phyloP scores from a whole-genome alignment of 2,888 invertebrate species.

The Melanchra persicariae region DNA sequence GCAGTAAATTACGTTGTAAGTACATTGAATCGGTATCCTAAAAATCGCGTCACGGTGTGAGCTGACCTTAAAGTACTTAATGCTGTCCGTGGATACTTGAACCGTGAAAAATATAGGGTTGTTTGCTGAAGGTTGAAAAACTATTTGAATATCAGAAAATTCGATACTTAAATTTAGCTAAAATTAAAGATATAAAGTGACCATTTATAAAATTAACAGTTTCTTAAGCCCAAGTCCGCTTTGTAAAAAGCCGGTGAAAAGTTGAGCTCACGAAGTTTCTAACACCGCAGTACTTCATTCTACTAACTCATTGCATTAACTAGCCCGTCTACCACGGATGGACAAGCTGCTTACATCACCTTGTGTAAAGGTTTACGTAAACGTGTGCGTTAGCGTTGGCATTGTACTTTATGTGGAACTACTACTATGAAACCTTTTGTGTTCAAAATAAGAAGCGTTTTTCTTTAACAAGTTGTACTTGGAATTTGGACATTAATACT shows the following conservation, averaged over 20 bases:
- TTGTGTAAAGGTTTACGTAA: constrained; percentile 7
- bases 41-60: constrained; percentile 27
- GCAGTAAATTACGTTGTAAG: background rate
- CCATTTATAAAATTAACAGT: constrained; percentile 14
- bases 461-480: background rate
- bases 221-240: constrained; percentile 21
- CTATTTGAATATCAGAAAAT: background rate
- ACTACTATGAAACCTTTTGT: background rate
- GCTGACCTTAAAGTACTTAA: constrained; percentile 16
- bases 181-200: background rate
- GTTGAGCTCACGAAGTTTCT: constrained; percentile 19
- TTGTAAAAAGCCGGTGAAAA: constrained; percentile 28
- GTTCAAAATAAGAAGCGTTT: constrained; percentile 1
- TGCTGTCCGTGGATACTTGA: too few species aligned
- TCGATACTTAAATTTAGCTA: background rate
- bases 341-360: constrained; percentile 31
- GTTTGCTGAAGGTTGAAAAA: background rate
- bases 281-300: constrained; percentile 15
- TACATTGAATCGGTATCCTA: background rate
- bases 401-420: background rate
- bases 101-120: background rate
- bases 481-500: too few species aligned
- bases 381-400: background rate
- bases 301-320: constrained; percentile 34
- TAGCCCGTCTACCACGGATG: background rate